phyloP scores from a whole-genome alignment of 1,140 invertebrate species.

The Gonatopus flavifemur region DNA sequence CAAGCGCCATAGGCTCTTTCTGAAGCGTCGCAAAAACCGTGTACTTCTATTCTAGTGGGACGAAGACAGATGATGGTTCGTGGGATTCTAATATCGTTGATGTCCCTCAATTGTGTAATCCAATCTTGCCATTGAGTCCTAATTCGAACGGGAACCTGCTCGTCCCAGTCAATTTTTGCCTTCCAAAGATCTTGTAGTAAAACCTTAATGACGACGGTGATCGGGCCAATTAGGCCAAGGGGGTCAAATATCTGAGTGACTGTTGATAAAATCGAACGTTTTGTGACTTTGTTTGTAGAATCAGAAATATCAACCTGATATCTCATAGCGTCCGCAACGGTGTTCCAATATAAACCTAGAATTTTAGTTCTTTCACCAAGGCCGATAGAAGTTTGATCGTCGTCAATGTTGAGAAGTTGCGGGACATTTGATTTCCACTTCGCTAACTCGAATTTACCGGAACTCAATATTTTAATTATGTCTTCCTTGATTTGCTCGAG shows the following conservation, averaged over 20 bases:
- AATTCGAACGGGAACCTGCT: not conserved
- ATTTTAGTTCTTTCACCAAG: not conserved
- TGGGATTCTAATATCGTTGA: constrained; percentile 14
- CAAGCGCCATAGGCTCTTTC: constrained; percentile 4
- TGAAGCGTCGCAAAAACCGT: constrained; percentile 12
- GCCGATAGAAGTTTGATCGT: not conserved
- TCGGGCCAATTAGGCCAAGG: constrained; percentile 1
- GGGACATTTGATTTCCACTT: not conserved
- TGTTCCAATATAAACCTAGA: not conserved
- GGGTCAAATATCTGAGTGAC: constrained; percentile 35
- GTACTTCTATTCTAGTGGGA: constrained; percentile 8
- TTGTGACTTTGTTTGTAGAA: constrained; percentile 20
- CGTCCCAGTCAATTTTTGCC: constrained; percentile 8
- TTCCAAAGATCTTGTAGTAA: constrained; percentile 14
- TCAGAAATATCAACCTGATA: constrained; percentile 12
- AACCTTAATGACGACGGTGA: not conserved
- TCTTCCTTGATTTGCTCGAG: constrained; percentile 11
- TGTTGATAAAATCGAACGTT: constrained; percentile 32
- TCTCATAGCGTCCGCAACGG: constrained; percentile 6
- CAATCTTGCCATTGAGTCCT: constrained; percentile 3
- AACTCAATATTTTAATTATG: not conserved
- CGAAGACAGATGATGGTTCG: constrained; percentile 20
- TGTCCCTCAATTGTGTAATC: not conserved
- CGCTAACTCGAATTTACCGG: no score
- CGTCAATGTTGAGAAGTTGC: not conserved